Conservation (phyloP, 64 coral and sea anemone genomes). For the Cladopsammia gracilis region DNA sequence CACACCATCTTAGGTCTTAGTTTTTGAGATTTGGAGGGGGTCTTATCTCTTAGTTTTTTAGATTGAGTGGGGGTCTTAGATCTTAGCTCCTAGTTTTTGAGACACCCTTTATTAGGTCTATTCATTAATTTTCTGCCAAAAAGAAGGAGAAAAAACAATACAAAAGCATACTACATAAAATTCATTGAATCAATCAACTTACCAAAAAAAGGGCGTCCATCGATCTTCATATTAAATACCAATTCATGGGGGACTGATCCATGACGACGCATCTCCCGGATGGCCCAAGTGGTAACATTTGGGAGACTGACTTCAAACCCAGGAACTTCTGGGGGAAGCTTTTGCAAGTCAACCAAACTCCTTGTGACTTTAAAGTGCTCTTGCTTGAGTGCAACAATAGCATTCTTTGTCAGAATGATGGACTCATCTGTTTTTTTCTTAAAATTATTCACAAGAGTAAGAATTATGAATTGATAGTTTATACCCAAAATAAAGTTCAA, state of each 20-base stretch:
- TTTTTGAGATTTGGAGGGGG: too few relatives aligned
- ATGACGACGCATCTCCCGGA: constrained; percentile 12
- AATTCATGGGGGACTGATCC: not conserved
- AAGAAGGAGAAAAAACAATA: too few relatives aligned
- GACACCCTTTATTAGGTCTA: too few relatives aligned
- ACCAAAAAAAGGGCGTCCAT: constrained; percentile 55
- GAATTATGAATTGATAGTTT: not conserved
- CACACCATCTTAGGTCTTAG: too few relatives aligned
- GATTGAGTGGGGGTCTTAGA: too few relatives aligned
- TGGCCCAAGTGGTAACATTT: constrained; percentile 5
- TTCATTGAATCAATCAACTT: not conserved
- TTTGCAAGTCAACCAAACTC: not conserved
- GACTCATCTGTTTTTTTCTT: not conserved
- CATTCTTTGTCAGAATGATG: not conserved
- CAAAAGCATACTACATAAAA: too few relatives aligned
- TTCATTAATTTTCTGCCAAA: too few relatives aligned
- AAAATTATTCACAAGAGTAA: not conserved
- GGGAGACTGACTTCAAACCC: constrained; percentile 4
- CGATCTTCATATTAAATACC: constrained; percentile 18
- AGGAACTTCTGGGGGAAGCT: not conserved
- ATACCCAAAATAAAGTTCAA: too few relatives aligned
- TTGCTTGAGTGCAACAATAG: not conserved
- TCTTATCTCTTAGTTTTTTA: too few relatives aligned
- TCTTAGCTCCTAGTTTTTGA: too few relatives aligned
- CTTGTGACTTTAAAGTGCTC: not conserved